Base-by-base conservation (phyloP, 2,113 vertebrate genomes). In the Gila orcuttii region DNA sequence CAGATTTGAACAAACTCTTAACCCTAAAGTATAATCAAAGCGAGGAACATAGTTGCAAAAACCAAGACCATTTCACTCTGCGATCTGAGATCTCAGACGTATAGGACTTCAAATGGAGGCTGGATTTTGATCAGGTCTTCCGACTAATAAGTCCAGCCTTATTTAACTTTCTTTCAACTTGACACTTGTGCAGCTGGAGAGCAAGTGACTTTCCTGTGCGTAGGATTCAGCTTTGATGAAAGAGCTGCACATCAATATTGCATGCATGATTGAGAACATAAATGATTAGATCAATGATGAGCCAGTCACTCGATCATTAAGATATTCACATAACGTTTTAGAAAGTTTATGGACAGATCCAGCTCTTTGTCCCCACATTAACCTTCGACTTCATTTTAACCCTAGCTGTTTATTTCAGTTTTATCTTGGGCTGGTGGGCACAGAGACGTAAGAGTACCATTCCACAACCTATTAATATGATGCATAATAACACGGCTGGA, bases 91-190 rank as follows among this genome's bases (percentile, higher is more conserved):
- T 7, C 39, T 45, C 21, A 45, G 69, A 25, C 10, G 39, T 45
- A 28, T 1, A 25, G 66, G 42, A 74, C 42, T 50, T 75, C 42
- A 75, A 75, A 75, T 28, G 28, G n/a, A 4, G 42, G 6, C 71
- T 75, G 71, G 71, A 50, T 28, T 75, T 75, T 75, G 42, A 75
- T 75, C 73, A 75, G 42, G n/a, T 75, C 73, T 75, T 75, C 17
- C 23, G 0, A 47, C 6, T 50, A 50, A 28, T 50, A 75, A 75
- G 73, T 47, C 73, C 73, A 28, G 42, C n/a, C 73, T 75, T 17
- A 75, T 17, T 75, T 25, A n/a, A 75, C 71, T 75, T 75, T n/a
- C 42, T 75, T 75, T 75, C n/a, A 75, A 75, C 73, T 75, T 50
- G 73, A 47, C 73, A 75, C 73, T 50, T 13, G 42, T 50, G 71